Base-by-base conservation (phyloP, 2,113 vertebrate species). In the Psettodes erumei region DNA sequence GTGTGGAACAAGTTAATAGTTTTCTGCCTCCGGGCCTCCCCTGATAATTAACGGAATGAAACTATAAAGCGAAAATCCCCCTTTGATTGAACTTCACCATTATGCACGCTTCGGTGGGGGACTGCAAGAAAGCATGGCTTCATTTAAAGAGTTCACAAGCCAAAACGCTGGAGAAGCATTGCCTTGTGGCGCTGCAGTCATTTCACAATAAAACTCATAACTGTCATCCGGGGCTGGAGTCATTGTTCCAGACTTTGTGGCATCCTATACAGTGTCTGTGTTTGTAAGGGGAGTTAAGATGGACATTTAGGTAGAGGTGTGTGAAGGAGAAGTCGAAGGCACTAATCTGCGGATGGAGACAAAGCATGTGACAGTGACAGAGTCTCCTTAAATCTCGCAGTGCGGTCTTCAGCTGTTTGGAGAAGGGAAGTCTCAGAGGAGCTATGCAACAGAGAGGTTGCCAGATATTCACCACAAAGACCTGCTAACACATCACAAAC, bases 51-150 rank as follows among this genome's bases (percentile, higher is more conserved):
- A 81, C 55, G 23, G 15, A 71, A 75, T 63, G 65, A 75, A 53
- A 69, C 60, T 74, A 83, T 79, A 76, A 77, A 83, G 27, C 48
- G 69, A 61, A 79, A 62, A 67, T 62, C 42, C 32, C 55, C 59
- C 16, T 67, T 58, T 83, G 84, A 83, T 58, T 68, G 54, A 83
- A 78, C 55, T 58, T 45, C 38, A 28, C 47, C 63, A 80, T 77
- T 81, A 81, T 75, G 48, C 64, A 77, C 8, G 60, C 73, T 65
- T 58, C 48, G 5, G 42, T 71, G 55, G 35, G 45, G 48, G 11
- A 55, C 40, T 54, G 61, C 16, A 1, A 63, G 51, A 71, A 75
- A 40, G 38, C 50, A 32, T n/a, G 43, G 66, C 51, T 68, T 75
- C 71, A 62, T 74, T 77, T 81, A 63, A 50, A 64, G 45, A 54